Evolutionary conservation across 2,113 vertebrate genomes (phyloP).

Genomic region (Xenopus borealis): DNA sequence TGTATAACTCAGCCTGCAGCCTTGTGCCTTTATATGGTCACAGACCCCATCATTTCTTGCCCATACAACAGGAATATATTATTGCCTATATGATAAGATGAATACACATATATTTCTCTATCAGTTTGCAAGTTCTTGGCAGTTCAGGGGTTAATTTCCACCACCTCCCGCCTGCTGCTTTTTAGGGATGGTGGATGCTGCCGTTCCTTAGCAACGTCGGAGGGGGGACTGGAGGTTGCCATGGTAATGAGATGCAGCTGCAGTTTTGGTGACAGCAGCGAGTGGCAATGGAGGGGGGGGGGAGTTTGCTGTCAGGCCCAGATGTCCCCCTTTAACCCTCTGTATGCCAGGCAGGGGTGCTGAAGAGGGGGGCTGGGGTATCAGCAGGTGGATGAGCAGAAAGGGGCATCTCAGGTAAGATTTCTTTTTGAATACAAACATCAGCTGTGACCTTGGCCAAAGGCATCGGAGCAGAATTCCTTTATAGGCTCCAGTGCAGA

Average conservation of each 20-base stretch:
- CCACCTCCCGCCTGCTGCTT: slow-evolving; percentile 37
- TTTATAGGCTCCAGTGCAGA: neutral
- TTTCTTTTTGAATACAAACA: neutral
- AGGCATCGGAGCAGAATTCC: slow-evolving; percentile 1
- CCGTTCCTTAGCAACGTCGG: slow-evolving; percentile 38
- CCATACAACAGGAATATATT: too few relatives aligned
- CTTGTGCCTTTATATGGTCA: too few relatives aligned
- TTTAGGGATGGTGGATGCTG: slow-evolving; percentile 44
- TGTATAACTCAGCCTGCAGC: too few relatives aligned
- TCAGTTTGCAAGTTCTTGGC: slow-evolving; percentile 3
- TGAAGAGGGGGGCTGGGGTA: neutral
- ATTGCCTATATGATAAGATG: too few relatives aligned
- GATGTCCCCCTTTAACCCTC: slow-evolving; percentile 33
- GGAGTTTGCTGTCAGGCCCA: slow-evolving; percentile 21
- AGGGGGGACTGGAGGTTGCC: slow-evolving; percentile 24
- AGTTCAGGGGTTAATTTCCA: slow-evolving; percentile 23
- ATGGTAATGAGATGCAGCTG: slow-evolving; percentile 44
- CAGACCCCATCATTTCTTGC: too few relatives aligned
- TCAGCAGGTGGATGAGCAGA: neutral
- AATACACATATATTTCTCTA: too few relatives aligned
- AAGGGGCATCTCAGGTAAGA: neutral
- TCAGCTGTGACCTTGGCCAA: slow-evolving; percentile 24
- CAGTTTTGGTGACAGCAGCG: slow-evolving; percentile 44
- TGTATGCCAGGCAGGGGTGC: neutral
- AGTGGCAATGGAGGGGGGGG: slow-evolving; percentile 23